Evolutionary conservation across 2,797 vertebrate genomes (phyloP), one percentile per base, ranked within the genome.

Genomic region (Xerus rutilus): DNA sequence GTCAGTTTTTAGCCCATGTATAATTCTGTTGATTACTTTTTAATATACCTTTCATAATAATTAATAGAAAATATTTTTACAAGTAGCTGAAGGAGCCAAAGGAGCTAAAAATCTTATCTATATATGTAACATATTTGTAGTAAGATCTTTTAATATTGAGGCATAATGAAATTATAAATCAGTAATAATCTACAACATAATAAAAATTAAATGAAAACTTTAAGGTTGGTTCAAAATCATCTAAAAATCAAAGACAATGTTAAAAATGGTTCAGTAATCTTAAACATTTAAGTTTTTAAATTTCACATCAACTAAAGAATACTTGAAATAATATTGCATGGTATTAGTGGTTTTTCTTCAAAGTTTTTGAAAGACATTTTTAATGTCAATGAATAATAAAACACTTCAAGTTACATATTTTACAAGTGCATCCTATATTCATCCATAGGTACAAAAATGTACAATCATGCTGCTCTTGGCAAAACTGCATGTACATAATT

Each of bases 21-120:
- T 97, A 98, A 98, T 98, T 98, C 94, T 94, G 96, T 97, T 96
- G 70, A 97, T 97, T 97, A 96, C 93, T 98, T 97, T 98, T 97
- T 98, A 98, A 98, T 98, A 97, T 96, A 88, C 93, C 98, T 93
- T 97, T 97, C 65, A 96, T 70, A 97, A 96, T 97, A 79, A 97
- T 96, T 76, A 98, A 96, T 25, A 97, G 69, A 96, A 96, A 89
- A 35, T 91, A 77, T 96, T 21, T 54, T 54, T 97, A 95, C 3
- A 97, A 25, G 28, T 47, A 94, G 39, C 43, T 94, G 93, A 77
- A 91, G 92, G 94, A 98, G 93, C 35, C 69, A 30, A 91, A 62
- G 25, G 23, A 62, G 59, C 23, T 62, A 57, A 95, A 96, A 92
- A 64, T 6, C 70, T 93, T 96, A 96, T 86, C 57, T 96, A 96